Evolutionary conservation across 1,140 invertebrate species (phyloP).

Genomic region (Diabrotica undecimpunctata): DNA sequence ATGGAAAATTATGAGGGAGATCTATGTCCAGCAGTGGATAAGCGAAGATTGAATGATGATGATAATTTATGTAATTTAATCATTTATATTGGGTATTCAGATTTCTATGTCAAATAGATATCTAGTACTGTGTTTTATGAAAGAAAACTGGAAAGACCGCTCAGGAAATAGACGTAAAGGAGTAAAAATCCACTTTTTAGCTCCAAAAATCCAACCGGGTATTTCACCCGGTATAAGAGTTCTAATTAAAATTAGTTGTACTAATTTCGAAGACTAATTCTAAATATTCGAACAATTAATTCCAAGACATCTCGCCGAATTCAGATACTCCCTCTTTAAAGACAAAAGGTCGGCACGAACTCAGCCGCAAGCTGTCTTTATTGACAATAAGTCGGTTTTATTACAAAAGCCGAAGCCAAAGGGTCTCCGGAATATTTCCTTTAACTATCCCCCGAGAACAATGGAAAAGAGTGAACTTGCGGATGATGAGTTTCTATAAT

Average conservation of each 20-base stretch:
- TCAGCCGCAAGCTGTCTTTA: constrained; percentile 6
- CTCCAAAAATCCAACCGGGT: too few species aligned
- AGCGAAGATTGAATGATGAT: too few species aligned
- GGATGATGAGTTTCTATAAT: constrained; percentile 1
- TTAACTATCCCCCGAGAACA: constrained; percentile 1
- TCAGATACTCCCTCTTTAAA: neutral
- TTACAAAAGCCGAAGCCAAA: constrained; percentile 6
- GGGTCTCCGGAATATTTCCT: constrained; percentile 10
- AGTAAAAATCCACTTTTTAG: too few species aligned
- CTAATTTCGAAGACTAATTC: neutral
- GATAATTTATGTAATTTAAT: too few species aligned
- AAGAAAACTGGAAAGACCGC: too few species aligned
- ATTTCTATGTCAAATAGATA: too few species aligned
- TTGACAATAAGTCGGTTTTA: constrained; percentile 14
- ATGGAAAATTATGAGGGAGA: too few species aligned
- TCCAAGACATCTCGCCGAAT: constrained; percentile 4
- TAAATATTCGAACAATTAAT: constrained; percentile 12
- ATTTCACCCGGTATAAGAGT: too few species aligned
- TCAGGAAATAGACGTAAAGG: too few species aligned
- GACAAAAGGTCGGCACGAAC: constrained; percentile 6
- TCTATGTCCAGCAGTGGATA: too few species aligned
- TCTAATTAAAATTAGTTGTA: neutral
- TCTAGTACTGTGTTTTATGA: too few species aligned
- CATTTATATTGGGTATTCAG: too few species aligned
- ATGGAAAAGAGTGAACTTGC: constrained; percentile 8